These are phyloP conservation scores for Forbesichthys agassizii DNA, from an alignment of 2,113 vertebrate species.

Conservation along the genomic window DNA sequence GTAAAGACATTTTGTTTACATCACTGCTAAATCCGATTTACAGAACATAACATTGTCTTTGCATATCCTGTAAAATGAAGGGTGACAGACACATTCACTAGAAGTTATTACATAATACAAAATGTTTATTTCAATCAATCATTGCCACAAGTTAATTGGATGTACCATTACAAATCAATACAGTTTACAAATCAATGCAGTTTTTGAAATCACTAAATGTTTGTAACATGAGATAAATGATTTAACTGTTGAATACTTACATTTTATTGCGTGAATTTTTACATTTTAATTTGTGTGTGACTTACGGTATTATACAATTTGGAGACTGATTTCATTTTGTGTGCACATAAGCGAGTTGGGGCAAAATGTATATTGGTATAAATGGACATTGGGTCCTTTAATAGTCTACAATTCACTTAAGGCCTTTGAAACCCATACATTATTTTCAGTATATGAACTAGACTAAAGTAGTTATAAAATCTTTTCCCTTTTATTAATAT, in stretches of 20 bases:
- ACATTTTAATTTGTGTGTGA: conserved; percentile 27
- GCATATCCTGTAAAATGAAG: conserved; percentile 14
- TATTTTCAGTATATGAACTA: no score
- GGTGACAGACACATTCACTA: conserved; percentile 5
- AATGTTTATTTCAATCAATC: conserved; percentile 26
- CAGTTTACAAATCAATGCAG: conserved; percentile 26
- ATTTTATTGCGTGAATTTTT: conserved; percentile 39
- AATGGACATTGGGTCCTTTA: conserved; percentile 43
- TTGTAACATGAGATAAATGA: conserved; percentile 14
- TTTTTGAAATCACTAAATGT: conserved; percentile 4
- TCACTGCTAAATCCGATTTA: conserved; percentile 10
- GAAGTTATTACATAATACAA: neutral
- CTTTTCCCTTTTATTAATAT: neutral
- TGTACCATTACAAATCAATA: conserved; percentile 12
- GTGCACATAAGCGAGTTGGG: conserved; percentile 45
- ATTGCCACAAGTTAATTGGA: conserved; percentile 24
- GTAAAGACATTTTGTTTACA: conserved; percentile 16
- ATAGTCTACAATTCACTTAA: conserved; percentile 33
- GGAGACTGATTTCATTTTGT: conserved; percentile 51
- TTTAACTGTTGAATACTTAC: conserved; percentile 22
- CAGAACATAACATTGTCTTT: conserved; percentile 14
- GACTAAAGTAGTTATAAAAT: neutral
- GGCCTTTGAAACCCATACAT: conserved; percentile 33
- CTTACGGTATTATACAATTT: conserved; percentile 36
- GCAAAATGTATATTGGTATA: conserved; percentile 51